Conservation (phyloP, 1,140 invertebrate genomes). For the Ceratina australensis region DNA sequence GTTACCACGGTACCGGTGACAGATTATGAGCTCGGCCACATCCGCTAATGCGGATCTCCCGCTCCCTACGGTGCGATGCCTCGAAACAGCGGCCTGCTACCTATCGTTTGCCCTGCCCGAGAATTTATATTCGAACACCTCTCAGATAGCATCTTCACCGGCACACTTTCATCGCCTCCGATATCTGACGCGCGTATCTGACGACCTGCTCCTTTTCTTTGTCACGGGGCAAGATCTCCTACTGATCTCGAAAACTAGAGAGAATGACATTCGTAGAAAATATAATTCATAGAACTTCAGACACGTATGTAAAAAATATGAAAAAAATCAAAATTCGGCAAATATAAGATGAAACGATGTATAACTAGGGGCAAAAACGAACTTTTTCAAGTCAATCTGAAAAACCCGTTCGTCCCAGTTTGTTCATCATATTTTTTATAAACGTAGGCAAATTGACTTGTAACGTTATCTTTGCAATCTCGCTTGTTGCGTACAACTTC, state of each 20-base stretch:
- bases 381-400: too few relatives aligned
- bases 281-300: too few relatives aligned
- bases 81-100: constrained; percentile 18
- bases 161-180: constrained; percentile 41
- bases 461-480: too few relatives aligned
- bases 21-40: constrained; percentile 53
- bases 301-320: too few relatives aligned
- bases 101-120: constrained; percentile 32
- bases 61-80: background rate
- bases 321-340: too few relatives aligned
- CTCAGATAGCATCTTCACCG: constrained; percentile 58
- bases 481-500: too few relatives aligned
- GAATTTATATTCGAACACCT: constrained; percentile 52
- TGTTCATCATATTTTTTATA: too few relatives aligned
- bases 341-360: too few relatives aligned
- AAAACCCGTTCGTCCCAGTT: too few relatives aligned
- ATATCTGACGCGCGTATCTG: constrained; percentile 40
- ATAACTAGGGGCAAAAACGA: too few relatives aligned
- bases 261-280: background rate
- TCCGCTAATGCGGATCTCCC: constrained; percentile 55
- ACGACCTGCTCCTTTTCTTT: constrained; percentile 1
- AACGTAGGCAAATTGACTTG: too few relatives aligned
- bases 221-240: constrained; percentile 1
- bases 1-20: constrained; percentile 38
- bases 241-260: background rate